Evolutionary conservation across 2,888 invertebrate genomes (phyloP).

Genomic region (Apamea sordens): DNA sequence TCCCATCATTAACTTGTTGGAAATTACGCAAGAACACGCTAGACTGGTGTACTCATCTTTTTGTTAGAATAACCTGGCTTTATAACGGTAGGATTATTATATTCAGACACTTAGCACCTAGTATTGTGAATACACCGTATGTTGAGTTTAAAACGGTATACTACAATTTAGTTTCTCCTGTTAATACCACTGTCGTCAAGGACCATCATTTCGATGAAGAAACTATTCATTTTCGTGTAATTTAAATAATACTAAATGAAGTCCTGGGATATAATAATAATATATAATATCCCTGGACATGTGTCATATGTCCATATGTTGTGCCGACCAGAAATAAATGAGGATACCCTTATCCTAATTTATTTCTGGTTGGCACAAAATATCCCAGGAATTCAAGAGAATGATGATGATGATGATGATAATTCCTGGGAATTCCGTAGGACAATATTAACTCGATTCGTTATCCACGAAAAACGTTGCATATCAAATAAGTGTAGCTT

Average conservation of each 20-base stretch:
- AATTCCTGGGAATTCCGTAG: too few species aligned
- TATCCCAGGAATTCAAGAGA: not conserved
- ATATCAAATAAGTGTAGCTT: not conserved
- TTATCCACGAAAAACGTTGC: not conserved
- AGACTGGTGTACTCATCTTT: constrained; percentile 39
- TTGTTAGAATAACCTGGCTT: constrained; percentile 34
- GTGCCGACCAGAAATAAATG: not conserved
- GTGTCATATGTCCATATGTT: too few species aligned
- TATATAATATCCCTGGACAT: too few species aligned
- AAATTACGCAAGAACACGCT: constrained; percentile 43
- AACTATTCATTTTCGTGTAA: not conserved
- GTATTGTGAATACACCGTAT: not conserved
- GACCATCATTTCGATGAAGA: not conserved
- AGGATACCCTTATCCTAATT: not conserved
- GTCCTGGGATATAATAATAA: not conserved
- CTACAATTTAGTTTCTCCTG: not conserved
- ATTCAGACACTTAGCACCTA: not conserved
- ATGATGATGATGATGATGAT: not conserved
- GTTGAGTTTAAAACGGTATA: not conserved
- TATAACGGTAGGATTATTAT: constrained; percentile 33
- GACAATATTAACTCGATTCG: not conserved
- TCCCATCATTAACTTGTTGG: constrained; percentile 51
- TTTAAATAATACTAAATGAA: not conserved
- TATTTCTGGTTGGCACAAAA: too few species aligned
- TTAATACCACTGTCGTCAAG: not conserved